Percentiles rank a stretch among this genome's conserved stretches.
Conservation (phyloP, 2,113 vertebrate species). For the Pachyramphus minor region DNA sequence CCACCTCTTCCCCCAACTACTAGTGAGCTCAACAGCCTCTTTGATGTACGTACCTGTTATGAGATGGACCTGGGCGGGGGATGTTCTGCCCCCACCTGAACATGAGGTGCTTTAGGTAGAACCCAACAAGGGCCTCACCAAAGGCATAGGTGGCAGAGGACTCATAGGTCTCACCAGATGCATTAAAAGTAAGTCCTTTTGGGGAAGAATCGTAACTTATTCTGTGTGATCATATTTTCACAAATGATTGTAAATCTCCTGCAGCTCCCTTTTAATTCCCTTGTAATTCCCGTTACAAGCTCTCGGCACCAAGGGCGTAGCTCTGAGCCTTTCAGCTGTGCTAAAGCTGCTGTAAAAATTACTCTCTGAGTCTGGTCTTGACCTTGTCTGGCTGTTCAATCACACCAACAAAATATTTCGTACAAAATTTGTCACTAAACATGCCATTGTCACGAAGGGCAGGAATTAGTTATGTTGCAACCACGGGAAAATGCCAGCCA, state of each 20-base stretch:
- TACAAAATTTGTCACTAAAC: not conserved
- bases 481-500: not conserved
- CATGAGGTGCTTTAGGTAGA: not conserved
- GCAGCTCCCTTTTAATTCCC: not conserved
- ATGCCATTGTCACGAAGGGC: not conserved
- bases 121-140: not conserved
- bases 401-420: not conserved
- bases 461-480: not conserved
- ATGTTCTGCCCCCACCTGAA: not conserved
- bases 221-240: not conserved
- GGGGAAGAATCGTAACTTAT: not conserved
- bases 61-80: not conserved
- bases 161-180: not conserved
- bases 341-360: not conserved
- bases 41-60: not conserved
- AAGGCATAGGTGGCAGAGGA: not conserved
- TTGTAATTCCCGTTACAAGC: not conserved
- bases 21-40: not conserved
- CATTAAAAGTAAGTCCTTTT: not conserved
- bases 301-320: not conserved
- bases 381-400: not conserved
- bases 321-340: not conserved
- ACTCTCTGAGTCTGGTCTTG: not conserved
- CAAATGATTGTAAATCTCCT: not conserved
- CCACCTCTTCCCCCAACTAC: not conserved